These are phyloP conservation scores for Fistularia commersonii DNA, from an alignment of 2,797 vertebrate genomes.

Conservation along the genomic window DNA sequence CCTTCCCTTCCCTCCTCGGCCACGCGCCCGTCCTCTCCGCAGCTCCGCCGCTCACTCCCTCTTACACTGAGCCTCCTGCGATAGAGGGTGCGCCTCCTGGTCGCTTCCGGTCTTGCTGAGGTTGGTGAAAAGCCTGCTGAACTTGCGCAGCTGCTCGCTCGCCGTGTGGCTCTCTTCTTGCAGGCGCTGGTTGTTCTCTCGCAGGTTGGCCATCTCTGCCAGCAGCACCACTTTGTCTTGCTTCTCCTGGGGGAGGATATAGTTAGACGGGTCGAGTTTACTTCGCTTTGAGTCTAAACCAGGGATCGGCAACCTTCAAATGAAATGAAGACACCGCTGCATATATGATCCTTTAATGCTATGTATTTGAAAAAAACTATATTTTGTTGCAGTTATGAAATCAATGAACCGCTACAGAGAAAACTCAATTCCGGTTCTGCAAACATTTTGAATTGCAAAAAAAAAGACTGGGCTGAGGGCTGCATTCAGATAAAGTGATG, in stretches of 20 bases:
- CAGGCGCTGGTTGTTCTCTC: constrained; percentile 88
- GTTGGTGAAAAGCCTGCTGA: constrained; percentile 79
- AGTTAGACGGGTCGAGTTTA: too few species aligned
- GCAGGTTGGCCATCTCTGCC: constrained; percentile 85
- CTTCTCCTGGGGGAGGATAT: constrained; percentile 80
- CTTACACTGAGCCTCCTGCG: constrained; percentile 29
- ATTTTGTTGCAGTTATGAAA: too few species aligned
- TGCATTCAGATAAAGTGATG: too few species aligned
- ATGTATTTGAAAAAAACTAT: too few species aligned
- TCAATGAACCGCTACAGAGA: too few species aligned
- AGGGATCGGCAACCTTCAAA: too few species aligned
- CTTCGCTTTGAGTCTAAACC: too few species aligned
- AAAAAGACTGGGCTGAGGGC: too few species aligned
- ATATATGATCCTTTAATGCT: too few species aligned
- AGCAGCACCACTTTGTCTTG: constrained; percentile 88
- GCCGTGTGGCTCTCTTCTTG: constrained; percentile 86
- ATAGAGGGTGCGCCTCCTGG: constrained; percentile 26
- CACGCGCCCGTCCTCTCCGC: background rate
- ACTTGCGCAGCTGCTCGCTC: constrained; percentile 87
- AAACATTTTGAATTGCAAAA: too few species aligned
- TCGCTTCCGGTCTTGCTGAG: constrained; percentile 65
- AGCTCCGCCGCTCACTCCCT: constrained; percentile 36
- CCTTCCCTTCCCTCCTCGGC: background rate
- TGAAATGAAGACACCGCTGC: too few species aligned
- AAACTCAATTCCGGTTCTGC: too few species aligned